Percentiles rank a stretch among this genome's conserved stretches.
Conservation (phyloP, 2,888 invertebrate genomes). For the Erebia aethiops region DNA sequence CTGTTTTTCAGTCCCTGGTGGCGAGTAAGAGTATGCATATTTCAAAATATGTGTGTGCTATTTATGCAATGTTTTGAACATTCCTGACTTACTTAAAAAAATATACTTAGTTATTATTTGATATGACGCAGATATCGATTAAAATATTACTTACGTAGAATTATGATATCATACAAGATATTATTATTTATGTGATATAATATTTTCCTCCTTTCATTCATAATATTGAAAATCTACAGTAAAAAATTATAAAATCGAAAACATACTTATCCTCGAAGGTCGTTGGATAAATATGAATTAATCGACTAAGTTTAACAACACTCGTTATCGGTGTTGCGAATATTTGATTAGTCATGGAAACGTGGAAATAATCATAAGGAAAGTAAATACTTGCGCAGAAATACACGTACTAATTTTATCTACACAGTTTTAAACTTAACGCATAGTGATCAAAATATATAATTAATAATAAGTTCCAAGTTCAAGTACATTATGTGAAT, state of each 20-base stretch:
- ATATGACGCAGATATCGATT: no score
- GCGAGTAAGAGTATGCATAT: no score
- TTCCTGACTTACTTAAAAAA: no score
- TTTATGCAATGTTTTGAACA: no score
- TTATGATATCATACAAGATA: no score
- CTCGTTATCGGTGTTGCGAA: background rate
- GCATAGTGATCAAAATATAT: background rate
- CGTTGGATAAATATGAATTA: background rate
- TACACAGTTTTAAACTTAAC: background rate
- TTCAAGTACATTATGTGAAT: background rate
- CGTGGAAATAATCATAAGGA: slow-evolving; percentile 3
- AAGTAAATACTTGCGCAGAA: slow-evolving; percentile 6
- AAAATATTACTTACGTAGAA: no score
- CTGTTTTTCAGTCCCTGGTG: no score
- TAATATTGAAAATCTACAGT: background rate
- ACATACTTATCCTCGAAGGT: slow-evolving; percentile 4
- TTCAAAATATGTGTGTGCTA: no score
- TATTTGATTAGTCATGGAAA: slow-evolving; percentile 9
- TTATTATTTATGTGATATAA: no score
- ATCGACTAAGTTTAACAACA: background rate
- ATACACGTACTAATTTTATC: background rate
- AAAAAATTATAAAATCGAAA: background rate
- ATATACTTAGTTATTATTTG: no score
- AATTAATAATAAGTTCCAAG: background rate
- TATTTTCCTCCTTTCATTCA: background rate